phyloP scores from a whole-genome alignment of 2,113 vertebrate species.

The Nycticryphes semicollaris region DNA sequence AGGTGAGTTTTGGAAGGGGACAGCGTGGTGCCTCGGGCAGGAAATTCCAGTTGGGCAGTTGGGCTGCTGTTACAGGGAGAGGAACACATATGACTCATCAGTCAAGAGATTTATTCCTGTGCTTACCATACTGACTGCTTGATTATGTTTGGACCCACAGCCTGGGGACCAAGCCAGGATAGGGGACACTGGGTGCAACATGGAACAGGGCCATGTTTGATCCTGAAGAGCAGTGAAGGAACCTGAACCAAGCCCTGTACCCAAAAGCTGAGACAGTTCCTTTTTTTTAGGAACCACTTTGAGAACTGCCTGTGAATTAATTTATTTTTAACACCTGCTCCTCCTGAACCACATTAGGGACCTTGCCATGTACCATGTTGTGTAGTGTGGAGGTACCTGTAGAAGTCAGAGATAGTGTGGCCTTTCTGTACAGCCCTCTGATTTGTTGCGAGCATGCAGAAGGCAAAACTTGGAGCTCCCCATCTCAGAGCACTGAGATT shows the following conservation, averaged over 20 bases:
- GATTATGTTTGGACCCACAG: not conserved
- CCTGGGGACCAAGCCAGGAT: not conserved
- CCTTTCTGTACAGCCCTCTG: not conserved
- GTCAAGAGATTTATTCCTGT: not conserved
- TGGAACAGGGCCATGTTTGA: not conserved
- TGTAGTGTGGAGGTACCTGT: not conserved
- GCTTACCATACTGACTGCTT: not conserved
- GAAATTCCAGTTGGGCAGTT: not conserved
- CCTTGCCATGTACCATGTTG: not conserved
- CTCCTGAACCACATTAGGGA: not conserved
- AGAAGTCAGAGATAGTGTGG: not conserved
- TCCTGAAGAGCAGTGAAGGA: not conserved
- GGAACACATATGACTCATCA: not conserved
- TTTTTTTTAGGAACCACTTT: not conserved
- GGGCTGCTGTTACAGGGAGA: not conserved
- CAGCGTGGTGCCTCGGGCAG: not conserved
- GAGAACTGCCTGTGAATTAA: no score
- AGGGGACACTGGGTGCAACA: not conserved
- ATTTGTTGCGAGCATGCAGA: not conserved
- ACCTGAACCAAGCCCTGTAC: not conserved
- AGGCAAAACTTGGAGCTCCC: fast-evolving
- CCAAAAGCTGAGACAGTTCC: not conserved
- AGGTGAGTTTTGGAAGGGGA: not conserved
- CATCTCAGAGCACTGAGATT: not conserved
- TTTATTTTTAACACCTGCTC: not conserved